Evolutionary conservation across 2,113 vertebrate species (phyloP).

Genomic region (Ctenodactylus gundi): DNA sequence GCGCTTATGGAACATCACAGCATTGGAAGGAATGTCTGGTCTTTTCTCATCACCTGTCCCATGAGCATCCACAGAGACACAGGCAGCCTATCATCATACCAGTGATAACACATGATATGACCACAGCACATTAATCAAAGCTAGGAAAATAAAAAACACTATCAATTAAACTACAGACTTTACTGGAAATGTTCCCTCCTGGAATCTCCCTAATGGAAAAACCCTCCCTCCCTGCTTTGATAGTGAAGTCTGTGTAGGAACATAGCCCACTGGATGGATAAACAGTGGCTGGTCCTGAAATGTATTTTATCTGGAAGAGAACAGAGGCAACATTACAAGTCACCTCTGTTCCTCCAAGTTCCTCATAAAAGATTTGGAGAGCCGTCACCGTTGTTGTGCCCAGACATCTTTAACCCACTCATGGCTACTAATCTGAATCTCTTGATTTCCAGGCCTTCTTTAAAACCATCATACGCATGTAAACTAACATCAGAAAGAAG

Average conservation of each 20-base stretch:
- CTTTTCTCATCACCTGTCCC: neutral
- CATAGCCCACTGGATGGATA: neutral
- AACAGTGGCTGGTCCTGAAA: neutral
- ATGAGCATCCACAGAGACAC: neutral
- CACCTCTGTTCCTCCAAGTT: neutral
- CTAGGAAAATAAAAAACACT: no score
- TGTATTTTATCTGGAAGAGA: neutral
- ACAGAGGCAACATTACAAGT: neutral
- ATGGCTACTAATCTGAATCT: neutral
- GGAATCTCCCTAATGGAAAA: neutral
- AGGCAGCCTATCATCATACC: neutral
- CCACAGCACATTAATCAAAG: no score
- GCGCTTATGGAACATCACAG: neutral
- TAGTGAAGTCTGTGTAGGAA: neutral
- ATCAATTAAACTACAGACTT: no score
- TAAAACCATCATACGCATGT: no score
- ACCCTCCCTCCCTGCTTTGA: neutral
- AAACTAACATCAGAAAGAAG: neutral
- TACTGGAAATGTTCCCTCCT: neutral
- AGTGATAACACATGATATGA: no score
- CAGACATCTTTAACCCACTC: neutral
- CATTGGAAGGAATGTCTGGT: neutral
- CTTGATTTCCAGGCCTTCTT: neutral
- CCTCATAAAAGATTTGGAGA: neutral
- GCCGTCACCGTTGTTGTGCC: neutral